Conservation (phyloP, 2,113 vertebrate species). For the Cariama cristata region DNA sequence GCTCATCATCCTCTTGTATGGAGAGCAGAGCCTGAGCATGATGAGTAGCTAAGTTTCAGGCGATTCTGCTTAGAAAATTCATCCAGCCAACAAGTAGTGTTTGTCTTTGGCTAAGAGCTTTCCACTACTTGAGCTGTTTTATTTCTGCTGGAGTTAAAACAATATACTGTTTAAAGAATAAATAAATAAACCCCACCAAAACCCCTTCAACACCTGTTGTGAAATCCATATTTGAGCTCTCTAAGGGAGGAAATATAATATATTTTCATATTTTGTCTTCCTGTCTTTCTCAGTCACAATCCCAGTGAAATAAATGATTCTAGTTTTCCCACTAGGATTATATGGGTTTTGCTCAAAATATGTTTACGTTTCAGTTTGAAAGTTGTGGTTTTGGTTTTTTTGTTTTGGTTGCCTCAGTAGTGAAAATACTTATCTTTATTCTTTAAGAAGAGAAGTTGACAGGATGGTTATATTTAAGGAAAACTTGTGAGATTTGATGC, state of each 20-base stretch:
- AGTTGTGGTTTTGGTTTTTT: neutral
- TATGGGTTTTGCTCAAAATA: neutral
- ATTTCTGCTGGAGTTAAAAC: neutral
- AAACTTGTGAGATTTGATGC: neutral
- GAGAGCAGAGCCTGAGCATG: neutral
- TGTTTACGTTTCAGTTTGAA: neutral
- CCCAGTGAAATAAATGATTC: neutral
- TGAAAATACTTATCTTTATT: neutral
- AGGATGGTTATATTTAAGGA: neutral
- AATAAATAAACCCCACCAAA: neutral
- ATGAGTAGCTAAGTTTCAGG: neutral
- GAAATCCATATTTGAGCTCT: neutral
- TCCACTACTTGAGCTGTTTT: neutral
- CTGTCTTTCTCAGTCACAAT: neutral
- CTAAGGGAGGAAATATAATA: neutral
- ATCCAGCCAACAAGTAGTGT: no score
- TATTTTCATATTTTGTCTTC: neutral
- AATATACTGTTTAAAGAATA: neutral
- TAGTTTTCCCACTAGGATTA: neutral
- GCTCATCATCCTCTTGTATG: neutral
- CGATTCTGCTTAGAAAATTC: neutral
- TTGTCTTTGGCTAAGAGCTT: neutral
- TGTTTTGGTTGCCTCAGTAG: neutral
- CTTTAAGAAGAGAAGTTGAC: neutral
- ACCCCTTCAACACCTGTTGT: neutral